A percentile compares a stretch with the other conserved stretches of the same genome.
Conservation (phyloP, 2,888 invertebrate species). For the Pseudoips prasinana region DNA sequence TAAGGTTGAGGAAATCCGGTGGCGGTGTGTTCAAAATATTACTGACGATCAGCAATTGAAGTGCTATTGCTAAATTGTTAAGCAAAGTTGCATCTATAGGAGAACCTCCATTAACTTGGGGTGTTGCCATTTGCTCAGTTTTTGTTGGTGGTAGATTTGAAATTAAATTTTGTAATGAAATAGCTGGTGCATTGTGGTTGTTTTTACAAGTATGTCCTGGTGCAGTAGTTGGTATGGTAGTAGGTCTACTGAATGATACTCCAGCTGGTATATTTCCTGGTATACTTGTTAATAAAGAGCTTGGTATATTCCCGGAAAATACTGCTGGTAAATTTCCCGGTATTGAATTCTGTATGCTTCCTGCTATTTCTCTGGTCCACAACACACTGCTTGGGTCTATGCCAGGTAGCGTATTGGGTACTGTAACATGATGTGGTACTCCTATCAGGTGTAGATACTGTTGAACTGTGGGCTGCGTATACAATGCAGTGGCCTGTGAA, state of each 20-base stretch:
- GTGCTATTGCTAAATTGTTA: constrained; percentile 65
- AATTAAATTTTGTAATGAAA: constrained; percentile 17
- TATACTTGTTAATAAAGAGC: too few species aligned
- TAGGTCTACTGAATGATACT: too few species aligned
- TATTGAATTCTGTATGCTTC: neutral
- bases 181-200: constrained; percentile 1
- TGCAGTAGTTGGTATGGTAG: too few species aligned
- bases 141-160: constrained; percentile 2
- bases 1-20: constrained; percentile 13
- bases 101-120: neutral
- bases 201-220: too few species aligned
- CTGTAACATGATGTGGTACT: constrained; percentile 6
- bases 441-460: constrained; percentile 29
- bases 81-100: constrained; percentile 50
- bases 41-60: constrained; percentile 60
- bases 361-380: too few species aligned
- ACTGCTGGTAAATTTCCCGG: neutral
- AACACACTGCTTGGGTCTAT: too few species aligned
- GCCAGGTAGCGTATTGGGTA: neutral
- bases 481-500: constrained; percentile 32
- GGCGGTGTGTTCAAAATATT: constrained; percentile 54
- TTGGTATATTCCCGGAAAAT: too few species aligned
- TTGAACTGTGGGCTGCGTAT: constrained; percentile 25
- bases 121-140: too few species aligned
- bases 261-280: too few species aligned